Percentiles rank a stretch among this genome's conserved stretches.
Evolutionary conservation across 2,113 vertebrate species (phyloP).

Genomic region (Lampris incognitus): DNA sequence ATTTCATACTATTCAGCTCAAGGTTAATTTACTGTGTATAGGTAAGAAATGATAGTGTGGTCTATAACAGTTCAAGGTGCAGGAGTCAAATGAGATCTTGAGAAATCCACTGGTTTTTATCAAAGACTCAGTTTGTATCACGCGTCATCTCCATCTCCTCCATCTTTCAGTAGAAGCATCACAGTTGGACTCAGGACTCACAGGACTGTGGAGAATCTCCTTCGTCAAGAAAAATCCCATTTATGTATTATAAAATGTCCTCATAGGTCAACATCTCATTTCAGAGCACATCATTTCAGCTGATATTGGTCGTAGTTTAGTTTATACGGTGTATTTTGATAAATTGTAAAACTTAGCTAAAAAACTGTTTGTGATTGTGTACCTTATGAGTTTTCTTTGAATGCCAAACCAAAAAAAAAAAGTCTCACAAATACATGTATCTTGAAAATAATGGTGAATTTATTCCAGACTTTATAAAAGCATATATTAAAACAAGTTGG

Average conservation of each 20-base stretch:
- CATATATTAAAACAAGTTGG: constrained; percentile 75
- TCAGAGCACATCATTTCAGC: background rate
- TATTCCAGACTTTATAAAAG: constrained; percentile 72
- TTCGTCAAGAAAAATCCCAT: background rate
- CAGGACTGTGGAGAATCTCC: constrained; percentile 10
- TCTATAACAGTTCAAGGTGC: too few relatives aligned
- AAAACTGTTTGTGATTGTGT: constrained; percentile 14
- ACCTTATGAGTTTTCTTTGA: constrained; percentile 10
- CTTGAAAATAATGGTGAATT: constrained; percentile 68
- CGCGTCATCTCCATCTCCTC: background rate
- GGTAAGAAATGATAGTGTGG: too few relatives aligned
- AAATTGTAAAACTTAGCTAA: constrained; percentile 33
- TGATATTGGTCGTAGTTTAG: constrained; percentile 9
- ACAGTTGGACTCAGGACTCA: constrained; percentile 43
- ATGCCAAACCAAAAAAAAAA: background rate
- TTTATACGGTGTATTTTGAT: constrained; percentile 26
- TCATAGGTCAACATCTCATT: background rate
- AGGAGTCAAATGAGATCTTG: background rate
- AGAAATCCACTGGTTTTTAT: background rate
- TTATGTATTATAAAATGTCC: background rate
- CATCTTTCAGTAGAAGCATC: constrained; percentile 18
- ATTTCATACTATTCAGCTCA: too few relatives aligned
- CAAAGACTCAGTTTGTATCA: background rate
- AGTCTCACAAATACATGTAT: background rate
- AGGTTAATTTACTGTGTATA: too few relatives aligned